Base-by-base conservation (phyloP, 2,113 vertebrate genomes). In the Microcebus murinus region DNA sequence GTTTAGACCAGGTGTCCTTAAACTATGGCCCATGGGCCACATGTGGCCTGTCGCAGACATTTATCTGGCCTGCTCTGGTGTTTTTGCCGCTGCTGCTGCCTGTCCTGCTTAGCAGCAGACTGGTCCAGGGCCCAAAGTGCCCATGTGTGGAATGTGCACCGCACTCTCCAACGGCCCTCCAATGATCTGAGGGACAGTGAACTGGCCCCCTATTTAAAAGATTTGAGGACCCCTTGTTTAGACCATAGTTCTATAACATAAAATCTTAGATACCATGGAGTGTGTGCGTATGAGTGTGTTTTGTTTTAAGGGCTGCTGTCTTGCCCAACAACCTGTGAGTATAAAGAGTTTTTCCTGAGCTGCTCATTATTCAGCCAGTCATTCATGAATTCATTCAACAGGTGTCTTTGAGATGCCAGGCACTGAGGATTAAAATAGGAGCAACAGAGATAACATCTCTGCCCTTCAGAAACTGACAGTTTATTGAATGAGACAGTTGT, bases 371-470 rank as follows among this genome's bases (percentile, higher is more conserved):
- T 96, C 73, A 90, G 57, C 17, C 36, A 74, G 79, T 89, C 55
- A 89, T 65, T 91, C 42, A 74, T 92, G 31, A 93, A 93, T 95
- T 83, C 39, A 92, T 79, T 94, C 74, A 87, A 65, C n/a, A 90
- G 94, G 23, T 74, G 50, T 89, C 81, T 96, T 71, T 76, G 45
- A 83, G 85, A 90, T 82, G 85, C 48, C 55, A 90, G 68, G 65
- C 55, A 82, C 20, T 87, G 55, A n/a, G 59, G 81, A 94, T 83
- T 96, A 90, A 84, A 83, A 87, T 55, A 90, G 39, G 18, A 86
- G 77, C 39, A 82, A 77, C 36, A 87, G 15, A 95, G 59, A 76
- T 11, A 48, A 68, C 27, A 70, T 92, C 15, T 92, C 31, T 90
- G 36, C 7, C 74, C 27, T 92, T 29, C 65, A 92, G 80, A 74